Base-by-base conservation (phyloP, 2,113 vertebrate genomes). In the Dromiciops gliroides region DNA sequence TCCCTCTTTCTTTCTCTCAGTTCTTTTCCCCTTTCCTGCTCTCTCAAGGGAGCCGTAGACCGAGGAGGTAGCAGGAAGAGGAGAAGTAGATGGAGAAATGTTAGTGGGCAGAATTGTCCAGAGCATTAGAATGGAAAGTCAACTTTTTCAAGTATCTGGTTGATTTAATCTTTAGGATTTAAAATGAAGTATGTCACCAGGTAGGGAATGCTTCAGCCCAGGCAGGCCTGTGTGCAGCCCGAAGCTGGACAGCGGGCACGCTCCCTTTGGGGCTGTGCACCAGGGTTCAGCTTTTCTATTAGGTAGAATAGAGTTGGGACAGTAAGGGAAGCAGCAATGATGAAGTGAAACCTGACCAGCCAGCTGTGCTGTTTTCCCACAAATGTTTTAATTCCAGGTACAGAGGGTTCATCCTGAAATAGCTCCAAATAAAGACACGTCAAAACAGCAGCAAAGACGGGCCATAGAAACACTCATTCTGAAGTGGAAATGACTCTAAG, bases 361-460 rank as follows among this genome's bases (percentile, higher is more conserved):
- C 89, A 90, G 89, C 67, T 83, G 67, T 90, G 89, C 48, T 90
- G 25, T 90, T 48, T 31, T 90, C 48, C 89, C 89, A 48, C 47
- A 50, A 90, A 48, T 28, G 48, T 90, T 90, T 90, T 90, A 49
- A 90, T 50, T 90, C 89, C 89, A 90, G 89, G 48, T 90, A 90
- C 24, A 90, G 89, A 44, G 88, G 88, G 48, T 89, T 89, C 48
- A 31, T 90, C 89, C 89, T 90, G 47, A 90, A 50, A 49, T 48
- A 90, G 28, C 28, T 90, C 48, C 48, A 90, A 49, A 90, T 48
- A 90, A 48, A 90, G 89, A 90, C 89, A 50, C 48, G 25, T 50
- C 89, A 90, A 90, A 50, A 50, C 48, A 90, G 47, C 89, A 90
- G 19, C 67, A 90, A 90, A 49, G 89, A 48, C 24, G 50, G 48